Percentiles rank a stretch among this genome's conserved stretches.
phyloP scores from a whole-genome alignment of 1,140 invertebrate species.

The Zaprionus davidi region DNA sequence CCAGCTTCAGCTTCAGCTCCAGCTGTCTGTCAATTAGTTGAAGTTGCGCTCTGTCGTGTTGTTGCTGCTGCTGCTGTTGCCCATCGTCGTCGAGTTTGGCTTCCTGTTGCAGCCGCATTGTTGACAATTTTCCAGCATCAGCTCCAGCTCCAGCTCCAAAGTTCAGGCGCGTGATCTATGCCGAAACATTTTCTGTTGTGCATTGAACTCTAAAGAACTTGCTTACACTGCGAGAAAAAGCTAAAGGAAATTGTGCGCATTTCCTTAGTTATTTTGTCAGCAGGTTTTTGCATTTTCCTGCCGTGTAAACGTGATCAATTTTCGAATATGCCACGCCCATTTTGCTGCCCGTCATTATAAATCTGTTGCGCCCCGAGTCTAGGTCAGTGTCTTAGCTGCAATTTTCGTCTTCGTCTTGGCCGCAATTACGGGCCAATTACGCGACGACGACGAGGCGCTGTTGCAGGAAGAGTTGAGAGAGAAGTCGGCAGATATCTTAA shows the following conservation, averaged over 20 bases:
- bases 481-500: conserved; percentile 17
- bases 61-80: conserved; percentile 30
- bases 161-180: conserved; percentile 49
- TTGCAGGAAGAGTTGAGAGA: conserved; percentile 39
- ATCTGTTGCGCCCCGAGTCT: conserved; percentile 67
- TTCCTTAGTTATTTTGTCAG: background rate
- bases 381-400: conserved; percentile 81
- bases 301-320: conserved; percentile 32
- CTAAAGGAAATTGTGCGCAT: background rate
- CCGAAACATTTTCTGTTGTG: conserved; percentile 32
- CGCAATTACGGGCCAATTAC: conserved; percentile 76
- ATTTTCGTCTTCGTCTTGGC: conserved; percentile 51
- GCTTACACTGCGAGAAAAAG: conserved; percentile 6
- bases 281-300: background rate
- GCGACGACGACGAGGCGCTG: conserved; percentile 24
- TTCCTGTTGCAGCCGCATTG: conserved; percentile 53
- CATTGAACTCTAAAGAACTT: conserved; percentile 36
- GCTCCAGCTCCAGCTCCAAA: conserved; percentile 9
- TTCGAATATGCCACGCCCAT: conserved; percentile 35
- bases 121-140: conserved; percentile 63
- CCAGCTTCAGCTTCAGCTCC: conserved; percentile 11
- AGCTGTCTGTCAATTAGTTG: conserved; percentile 80
- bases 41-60: conserved; percentile 59
- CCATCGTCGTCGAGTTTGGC: conserved; percentile 18
- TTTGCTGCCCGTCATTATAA: conserved; percentile 57